Evolutionary conservation across 2,797 vertebrate genomes (phyloP).

Genomic region (Okamejei kenojei): DNA sequence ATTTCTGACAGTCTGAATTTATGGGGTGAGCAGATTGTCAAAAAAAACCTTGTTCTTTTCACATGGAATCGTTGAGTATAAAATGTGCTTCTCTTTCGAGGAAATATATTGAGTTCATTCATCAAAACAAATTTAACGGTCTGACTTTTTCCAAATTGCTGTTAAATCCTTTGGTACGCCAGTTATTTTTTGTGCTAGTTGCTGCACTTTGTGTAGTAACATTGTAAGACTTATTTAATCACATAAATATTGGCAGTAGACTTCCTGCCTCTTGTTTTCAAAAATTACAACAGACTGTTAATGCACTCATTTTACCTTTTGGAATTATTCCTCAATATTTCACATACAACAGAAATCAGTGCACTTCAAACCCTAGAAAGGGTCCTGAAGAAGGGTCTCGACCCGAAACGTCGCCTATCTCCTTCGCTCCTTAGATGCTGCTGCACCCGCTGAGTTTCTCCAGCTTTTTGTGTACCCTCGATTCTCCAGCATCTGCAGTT

Average conservation of each 20-base stretch:
- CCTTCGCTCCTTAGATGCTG: too few relatives aligned
- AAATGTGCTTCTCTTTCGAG: background rate
- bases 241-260: background rate
- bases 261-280: background rate
- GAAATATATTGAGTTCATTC: background rate
- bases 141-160: background rate
- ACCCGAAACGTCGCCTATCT: too few relatives aligned
- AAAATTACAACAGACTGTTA: background rate
- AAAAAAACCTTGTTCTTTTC: background rate
- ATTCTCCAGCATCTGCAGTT: too few relatives aligned
- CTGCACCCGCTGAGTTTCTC: too few relatives aligned
- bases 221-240: background rate
- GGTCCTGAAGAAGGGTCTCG: too few relatives aligned
- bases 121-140: slow-evolving; percentile 21
- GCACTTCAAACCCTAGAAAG: background rate
- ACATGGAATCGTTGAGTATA: background rate
- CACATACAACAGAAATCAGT: background rate
- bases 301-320: background rate
- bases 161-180: background rate
- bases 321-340: background rate
- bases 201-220: background rate
- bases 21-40: slow-evolving; percentile 2
- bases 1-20: slow-evolving; percentile 36
- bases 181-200: background rate
- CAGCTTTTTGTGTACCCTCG: too few relatives aligned